Evolutionary conservation across 2,888 invertebrate species (phyloP).

Genomic region (Andrena trimmerana): DNA sequence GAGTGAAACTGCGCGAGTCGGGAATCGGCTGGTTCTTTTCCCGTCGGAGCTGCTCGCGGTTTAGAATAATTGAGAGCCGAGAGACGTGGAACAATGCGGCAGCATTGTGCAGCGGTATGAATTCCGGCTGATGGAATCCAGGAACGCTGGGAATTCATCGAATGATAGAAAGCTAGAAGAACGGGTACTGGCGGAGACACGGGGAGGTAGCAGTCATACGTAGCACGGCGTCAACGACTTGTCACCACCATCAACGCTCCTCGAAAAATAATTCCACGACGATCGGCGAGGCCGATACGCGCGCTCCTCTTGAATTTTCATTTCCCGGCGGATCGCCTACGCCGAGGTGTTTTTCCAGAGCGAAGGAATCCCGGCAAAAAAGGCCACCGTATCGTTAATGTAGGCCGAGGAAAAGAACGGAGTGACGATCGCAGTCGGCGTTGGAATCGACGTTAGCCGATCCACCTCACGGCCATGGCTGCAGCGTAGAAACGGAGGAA

Average conservation of each 20-base stretch:
- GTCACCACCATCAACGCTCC: conserved; percentile 14
- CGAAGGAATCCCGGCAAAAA: conserved; percentile 28
- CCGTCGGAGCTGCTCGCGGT: neutral
- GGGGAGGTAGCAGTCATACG: conserved; percentile 32
- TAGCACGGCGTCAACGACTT: conserved; percentile 55
- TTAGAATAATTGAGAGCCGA: conserved; percentile 47
- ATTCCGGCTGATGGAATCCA: conserved; percentile 56
- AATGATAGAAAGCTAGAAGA: conserved; percentile 65
- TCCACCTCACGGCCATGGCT: neutral
- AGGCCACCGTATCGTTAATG: conserved; percentile 3
- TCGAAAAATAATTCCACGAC: conserved; percentile 26
- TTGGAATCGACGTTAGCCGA: conserved; percentile 7
- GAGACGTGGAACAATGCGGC: conserved; percentile 62
- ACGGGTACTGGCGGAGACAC: conserved; percentile 40
- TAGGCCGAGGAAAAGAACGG: neutral
- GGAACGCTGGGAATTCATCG: conserved; percentile 66
- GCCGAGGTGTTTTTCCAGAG: conserved; percentile 36
- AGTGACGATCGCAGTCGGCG: conserved; percentile 14
- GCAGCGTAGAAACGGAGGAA: neutral
- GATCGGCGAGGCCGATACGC: neutral
- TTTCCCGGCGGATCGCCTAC: conserved; percentile 8
- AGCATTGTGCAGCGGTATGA: conserved; percentile 67
- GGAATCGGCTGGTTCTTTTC: conserved; percentile 32
- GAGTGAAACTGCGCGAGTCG: neutral
- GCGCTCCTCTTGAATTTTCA: conserved; percentile 31